phyloP scores from a whole-genome alignment of 2,888 invertebrate species.

The Hypsopygia costalis region DNA sequence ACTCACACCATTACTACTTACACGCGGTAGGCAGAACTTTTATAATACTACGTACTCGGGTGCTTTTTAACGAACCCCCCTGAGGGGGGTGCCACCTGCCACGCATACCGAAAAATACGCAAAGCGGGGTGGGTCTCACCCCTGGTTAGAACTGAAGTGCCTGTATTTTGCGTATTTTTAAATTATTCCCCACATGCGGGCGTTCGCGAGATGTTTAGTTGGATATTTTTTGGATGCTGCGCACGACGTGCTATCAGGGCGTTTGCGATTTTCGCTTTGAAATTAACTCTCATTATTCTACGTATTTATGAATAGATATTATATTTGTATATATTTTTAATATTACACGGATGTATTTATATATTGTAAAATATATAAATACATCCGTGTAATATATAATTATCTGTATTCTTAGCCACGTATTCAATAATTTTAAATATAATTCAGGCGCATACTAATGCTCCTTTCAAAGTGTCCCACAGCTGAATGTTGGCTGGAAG shows the following conservation, averaged over 20 bases:
- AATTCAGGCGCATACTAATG: no score
- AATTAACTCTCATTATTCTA: conserved; percentile 2
- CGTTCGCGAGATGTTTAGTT: conserved; percentile 60
- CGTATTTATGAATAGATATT: no score
- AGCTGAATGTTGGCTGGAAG: no score
- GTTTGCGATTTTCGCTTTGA: conserved; percentile 4
- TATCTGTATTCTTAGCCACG: no score
- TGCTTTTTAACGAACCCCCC: conserved; percentile 78
- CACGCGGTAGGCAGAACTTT: conserved; percentile 80
- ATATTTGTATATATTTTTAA: no score
- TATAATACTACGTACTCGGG: conserved; percentile 79
- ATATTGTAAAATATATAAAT: no score
- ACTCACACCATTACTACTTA: conserved; percentile 70
- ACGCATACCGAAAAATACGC: conserved; percentile 81
- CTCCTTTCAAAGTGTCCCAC: no score
- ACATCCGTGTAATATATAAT: no score
- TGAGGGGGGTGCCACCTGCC: conserved; percentile 67
- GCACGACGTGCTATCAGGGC: conserved; percentile 19
- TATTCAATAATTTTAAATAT: no score
- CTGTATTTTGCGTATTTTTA: conserved; percentile 80
- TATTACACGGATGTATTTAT: no score
- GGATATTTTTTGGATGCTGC: conserved; percentile 37
- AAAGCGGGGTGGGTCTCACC: conserved; percentile 56
- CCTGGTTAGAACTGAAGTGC: conserved; percentile 75
- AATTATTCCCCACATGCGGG: conserved; percentile 75